Percentiles rank a stretch among this genome's conserved stretches.
These are phyloP conservation scores for Chrysaora quinquecirrha DNA, from an alignment of 30 jellyfish, hydroid and myxozoan genomes.

Conservation along the genomic window DNA sequence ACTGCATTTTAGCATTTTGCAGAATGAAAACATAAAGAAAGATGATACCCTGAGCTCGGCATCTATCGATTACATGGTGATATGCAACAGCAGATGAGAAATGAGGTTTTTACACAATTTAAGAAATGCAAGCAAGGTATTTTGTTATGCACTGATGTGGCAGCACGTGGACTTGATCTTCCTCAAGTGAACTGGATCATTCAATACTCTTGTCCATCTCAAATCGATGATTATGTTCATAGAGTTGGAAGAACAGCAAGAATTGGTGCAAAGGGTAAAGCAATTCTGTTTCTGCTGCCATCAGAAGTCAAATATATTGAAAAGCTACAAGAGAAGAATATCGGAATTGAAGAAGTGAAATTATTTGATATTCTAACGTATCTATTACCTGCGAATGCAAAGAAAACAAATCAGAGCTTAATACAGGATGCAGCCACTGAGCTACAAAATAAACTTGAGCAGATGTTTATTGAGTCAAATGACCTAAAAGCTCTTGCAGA, in stretches of 20 bases:
- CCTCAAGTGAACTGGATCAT: slow-evolving; percentile 90
- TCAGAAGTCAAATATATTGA: slow-evolving; percentile 82
- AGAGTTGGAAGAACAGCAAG: slow-evolving; percentile 98
- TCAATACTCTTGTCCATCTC: slow-evolving; percentile 87
- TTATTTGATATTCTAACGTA: slow-evolving; percentile 35
- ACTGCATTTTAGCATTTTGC: slow-evolving; percentile 48
- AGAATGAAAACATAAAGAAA: slow-evolving; percentile 28
- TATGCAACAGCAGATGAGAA: slow-evolving; percentile 76
- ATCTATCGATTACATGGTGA: slow-evolving; percentile 87
- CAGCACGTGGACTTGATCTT: slow-evolving; percentile 97
- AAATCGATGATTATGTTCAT: slow-evolving; percentile 87
- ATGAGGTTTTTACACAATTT: slow-evolving; percentile 60
- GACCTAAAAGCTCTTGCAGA: slow-evolving; percentile 62
- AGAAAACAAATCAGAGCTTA: slow-evolving; percentile 38
- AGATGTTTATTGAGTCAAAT: slow-evolving; percentile 6
- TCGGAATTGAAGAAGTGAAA: slow-evolving; percentile 57
- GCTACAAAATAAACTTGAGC: slow-evolving; percentile 70
- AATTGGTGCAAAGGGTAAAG: slow-evolving; percentile 87
- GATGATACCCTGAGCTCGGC: slow-evolving; percentile 10
- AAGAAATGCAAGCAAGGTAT: slow-evolving; percentile 62
- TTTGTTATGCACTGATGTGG: slow-evolving; percentile 95
- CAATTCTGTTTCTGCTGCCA: slow-evolving; percentile 86
- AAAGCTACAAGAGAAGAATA: slow-evolving; percentile 19
- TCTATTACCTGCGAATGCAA: slow-evolving; percentile 40
- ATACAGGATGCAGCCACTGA: slow-evolving; percentile 81